phyloP scores from a whole-genome alignment of 2,888 invertebrate genomes.

The Pachliopta kotzebuea region DNA sequence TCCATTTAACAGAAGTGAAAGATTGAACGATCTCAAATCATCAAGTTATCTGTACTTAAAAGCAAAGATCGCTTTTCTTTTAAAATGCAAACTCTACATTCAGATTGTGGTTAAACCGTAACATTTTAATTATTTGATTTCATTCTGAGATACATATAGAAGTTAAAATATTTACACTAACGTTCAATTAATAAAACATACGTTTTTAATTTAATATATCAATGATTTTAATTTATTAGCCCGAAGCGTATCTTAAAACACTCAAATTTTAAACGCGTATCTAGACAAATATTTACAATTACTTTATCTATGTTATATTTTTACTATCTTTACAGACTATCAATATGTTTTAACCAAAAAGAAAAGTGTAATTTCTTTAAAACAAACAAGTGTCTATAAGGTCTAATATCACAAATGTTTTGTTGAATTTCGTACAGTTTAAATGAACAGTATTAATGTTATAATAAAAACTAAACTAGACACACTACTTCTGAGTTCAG shows the following conservation, averaged over 20 bases:
- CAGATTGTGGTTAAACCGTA: no score
- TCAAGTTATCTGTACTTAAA: no score
- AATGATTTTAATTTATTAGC: not conserved
- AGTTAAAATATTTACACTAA: no score
- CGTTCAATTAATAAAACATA: no score
- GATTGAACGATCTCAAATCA: no score
- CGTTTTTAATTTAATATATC: no score
- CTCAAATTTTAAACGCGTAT: not conserved
- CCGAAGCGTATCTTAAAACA: slow-evolving; percentile 6
- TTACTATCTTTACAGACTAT: not conserved
- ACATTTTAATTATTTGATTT: no score
- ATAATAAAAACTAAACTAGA: slow-evolving; percentile 49
- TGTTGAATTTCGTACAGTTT: slow-evolving; percentile 39
- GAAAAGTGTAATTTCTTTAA: not conserved
- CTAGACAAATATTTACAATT: slow-evolving; percentile 6
- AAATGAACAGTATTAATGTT: slow-evolving; percentile 45
- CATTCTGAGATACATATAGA: no score
- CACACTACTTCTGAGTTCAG: slow-evolving; percentile 47
- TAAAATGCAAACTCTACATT: no score
- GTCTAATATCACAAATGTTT: slow-evolving; percentile 73
- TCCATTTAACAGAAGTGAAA: no score
- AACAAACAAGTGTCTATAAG: slow-evolving; percentile 41
- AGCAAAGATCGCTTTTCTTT: no score
- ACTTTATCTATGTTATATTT: not conserved
- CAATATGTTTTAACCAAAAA: no score